Evolutionary conservation across 2,888 invertebrate genomes (phyloP).

Genomic region (Hymenopus coronatus): DNA sequence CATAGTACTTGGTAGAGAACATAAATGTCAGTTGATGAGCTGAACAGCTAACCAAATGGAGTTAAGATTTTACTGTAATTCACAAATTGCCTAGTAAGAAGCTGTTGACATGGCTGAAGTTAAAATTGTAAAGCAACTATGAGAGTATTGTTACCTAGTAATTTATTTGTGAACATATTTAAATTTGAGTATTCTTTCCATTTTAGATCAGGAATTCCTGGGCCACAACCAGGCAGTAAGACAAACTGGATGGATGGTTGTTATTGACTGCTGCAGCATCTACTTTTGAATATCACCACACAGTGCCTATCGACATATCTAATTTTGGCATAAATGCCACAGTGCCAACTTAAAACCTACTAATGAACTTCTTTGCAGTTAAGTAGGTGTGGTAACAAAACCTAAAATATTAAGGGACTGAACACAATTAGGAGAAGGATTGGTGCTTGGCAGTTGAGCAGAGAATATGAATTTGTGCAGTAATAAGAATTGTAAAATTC

Average conservation of each 20-base stretch:
- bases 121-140: too few relatives aligned
- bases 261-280: not conserved
- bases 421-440: not conserved
- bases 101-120: too few relatives aligned
- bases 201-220: not conserved
- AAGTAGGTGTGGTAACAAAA: not conserved
- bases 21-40: too few relatives aligned
- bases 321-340: not conserved
- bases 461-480: not conserved
- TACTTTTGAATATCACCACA: not conserved
- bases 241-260: conserved; percentile 24
- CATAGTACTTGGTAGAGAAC: too few relatives aligned
- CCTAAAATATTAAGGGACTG: not conserved
- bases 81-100: too few relatives aligned
- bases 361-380: not conserved
- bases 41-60: too few relatives aligned
- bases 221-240: conserved; percentile 1
- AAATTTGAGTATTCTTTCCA: not conserved
- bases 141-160: too few relatives aligned
- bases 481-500: not conserved
- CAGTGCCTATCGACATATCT: conserved; percentile 18
- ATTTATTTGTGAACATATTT: too few relatives aligned
- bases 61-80: too few relatives aligned
- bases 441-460: not conserved
- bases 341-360: not conserved